Evolutionary conservation across 2,888 invertebrate genomes (phyloP).

Genomic region (Oasisia sp.): DNA sequence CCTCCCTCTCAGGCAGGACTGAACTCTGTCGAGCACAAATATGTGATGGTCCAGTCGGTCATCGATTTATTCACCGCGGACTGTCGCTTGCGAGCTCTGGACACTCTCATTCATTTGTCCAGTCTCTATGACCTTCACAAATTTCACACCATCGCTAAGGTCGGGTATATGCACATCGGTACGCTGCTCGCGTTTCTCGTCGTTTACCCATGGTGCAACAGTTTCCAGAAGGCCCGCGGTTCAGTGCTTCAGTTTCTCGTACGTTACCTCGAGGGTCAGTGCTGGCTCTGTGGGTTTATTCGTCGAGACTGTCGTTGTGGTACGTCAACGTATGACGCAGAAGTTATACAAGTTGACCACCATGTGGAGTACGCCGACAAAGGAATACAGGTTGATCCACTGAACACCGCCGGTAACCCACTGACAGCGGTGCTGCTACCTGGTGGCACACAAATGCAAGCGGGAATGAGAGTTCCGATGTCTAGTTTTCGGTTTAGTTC

Average conservation of each 20-base stretch:
- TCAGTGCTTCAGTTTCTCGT: slow-evolving; percentile 33
- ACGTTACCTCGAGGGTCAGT: slow-evolving; percentile 32
- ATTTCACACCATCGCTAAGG: slow-evolving; percentile 22
- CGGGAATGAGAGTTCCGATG: neutral
- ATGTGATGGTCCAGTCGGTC: slow-evolving; percentile 34
- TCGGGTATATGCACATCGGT: slow-evolving; percentile 34
- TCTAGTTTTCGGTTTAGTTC: neutral
- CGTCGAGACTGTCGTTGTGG: slow-evolving; percentile 32
- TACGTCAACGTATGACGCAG: neutral
- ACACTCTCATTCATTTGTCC: slow-evolving; percentile 6
- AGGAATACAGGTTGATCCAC: neutral
- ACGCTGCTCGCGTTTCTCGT: slow-evolving; percentile 36
- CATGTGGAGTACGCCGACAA: neutral
- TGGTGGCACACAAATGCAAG: neutral
- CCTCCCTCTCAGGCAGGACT: slow-evolving; percentile 31
- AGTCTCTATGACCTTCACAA: slow-evolving; percentile 31
- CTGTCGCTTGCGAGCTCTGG: slow-evolving; percentile 27
- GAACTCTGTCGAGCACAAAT: slow-evolving; percentile 34
- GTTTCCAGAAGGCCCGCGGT: slow-evolving; percentile 32
- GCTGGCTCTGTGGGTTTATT: slow-evolving; percentile 34
- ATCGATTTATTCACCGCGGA: slow-evolving; percentile 32
- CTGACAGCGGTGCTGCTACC: neutral
- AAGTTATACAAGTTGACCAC: neutral
- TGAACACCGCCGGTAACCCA: neutral
- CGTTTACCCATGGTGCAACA: slow-evolving; percentile 36